phyloP scores from a whole-genome alignment of 2,888 invertebrate species.

The Drosophila emarginata region DNA sequence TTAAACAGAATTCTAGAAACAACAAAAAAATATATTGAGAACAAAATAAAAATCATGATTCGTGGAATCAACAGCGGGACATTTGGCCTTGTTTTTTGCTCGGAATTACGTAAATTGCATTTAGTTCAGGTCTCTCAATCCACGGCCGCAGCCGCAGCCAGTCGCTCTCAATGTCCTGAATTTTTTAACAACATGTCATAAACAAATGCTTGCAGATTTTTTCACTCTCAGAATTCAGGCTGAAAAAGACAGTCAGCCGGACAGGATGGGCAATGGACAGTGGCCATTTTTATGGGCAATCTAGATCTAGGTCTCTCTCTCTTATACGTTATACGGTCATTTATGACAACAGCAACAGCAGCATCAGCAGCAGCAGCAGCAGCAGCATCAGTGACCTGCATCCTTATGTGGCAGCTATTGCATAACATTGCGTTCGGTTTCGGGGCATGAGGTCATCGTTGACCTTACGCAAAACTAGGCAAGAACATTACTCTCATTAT shows the following conservation, averaged over 20 bases:
- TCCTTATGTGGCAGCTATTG: constrained; percentile 45
- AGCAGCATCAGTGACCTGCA: constrained; percentile 25
- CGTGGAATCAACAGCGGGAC: constrained; percentile 37
- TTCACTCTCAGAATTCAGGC: constrained; percentile 20
- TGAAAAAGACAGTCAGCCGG: constrained; percentile 16
- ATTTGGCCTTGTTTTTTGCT: constrained; percentile 56
- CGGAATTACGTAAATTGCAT: constrained; percentile 53
- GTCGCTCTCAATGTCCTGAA: constrained; percentile 58
- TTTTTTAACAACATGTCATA: constrained; percentile 63
- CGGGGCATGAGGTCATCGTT: constrained; percentile 31
- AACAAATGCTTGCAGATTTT: constrained; percentile 48
- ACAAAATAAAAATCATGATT: constrained; percentile 22
- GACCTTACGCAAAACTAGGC: constrained; percentile 57
- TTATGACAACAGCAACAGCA: constrained; percentile 42
- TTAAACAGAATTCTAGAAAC: background rate
- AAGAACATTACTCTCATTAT: constrained; percentile 47
- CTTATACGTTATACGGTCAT: constrained; percentile 21
- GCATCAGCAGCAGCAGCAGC: constrained; percentile 18
- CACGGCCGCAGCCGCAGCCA: background rate
- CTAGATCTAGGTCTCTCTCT: constrained; percentile 41
- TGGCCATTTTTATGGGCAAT: constrained; percentile 58
- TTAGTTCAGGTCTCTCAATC: background rate
- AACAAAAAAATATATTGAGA: constrained; percentile 2
- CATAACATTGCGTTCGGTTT: constrained; percentile 68
- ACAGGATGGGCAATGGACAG: constrained; percentile 9